These are phyloP conservation scores for Pammene fasciana DNA, from an alignment of 2,888 invertebrate genomes.

Conservation along the genomic window DNA sequence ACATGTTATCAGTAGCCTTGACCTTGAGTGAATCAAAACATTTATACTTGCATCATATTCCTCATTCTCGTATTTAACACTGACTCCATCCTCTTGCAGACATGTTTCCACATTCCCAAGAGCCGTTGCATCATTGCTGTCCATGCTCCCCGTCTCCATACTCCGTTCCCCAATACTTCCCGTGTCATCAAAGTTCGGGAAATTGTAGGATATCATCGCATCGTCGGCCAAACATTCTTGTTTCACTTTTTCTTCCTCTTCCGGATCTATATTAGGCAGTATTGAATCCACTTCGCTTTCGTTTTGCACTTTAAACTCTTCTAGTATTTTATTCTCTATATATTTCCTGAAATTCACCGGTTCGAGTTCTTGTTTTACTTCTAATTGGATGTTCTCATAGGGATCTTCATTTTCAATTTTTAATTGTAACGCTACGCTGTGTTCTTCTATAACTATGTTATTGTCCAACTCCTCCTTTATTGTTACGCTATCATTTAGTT, in stretches of 20 bases:
- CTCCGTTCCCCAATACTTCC: constrained; percentile 26
- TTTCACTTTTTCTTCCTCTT: constrained; percentile 31
- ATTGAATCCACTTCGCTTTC: constrained; percentile 40
- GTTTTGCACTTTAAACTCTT: constrained; percentile 40
- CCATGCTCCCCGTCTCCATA: constrained; percentile 65
- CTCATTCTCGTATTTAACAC: constrained; percentile 59
- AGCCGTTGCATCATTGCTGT: constrained; percentile 68
- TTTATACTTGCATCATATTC: constrained; percentile 53
- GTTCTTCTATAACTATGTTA: constrained; percentile 40
- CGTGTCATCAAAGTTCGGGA: constrained; percentile 54
- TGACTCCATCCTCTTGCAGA: constrained; percentile 61
- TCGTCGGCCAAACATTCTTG: constrained; percentile 46
- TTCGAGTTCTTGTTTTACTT: constrained; percentile 33
- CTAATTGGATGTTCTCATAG: constrained; percentile 19
- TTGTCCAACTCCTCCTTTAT: constrained; percentile 57
- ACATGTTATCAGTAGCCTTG: background rate
- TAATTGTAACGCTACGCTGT: constrained; percentile 30
- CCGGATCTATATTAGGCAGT: constrained; percentile 24
- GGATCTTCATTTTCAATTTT: constrained; percentile 26
- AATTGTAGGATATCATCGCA: constrained; percentile 60
- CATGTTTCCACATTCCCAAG: constrained; percentile 72
- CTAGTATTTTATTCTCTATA: constrained; percentile 38
- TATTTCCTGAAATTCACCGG: constrained; percentile 37
- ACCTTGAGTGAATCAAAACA: background rate
- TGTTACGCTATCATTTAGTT: constrained; percentile 42